Evolutionary conservation across 2,113 vertebrate genomes (phyloP).

Genomic region (Sinocyclocheilus anshuiensis): DNA sequence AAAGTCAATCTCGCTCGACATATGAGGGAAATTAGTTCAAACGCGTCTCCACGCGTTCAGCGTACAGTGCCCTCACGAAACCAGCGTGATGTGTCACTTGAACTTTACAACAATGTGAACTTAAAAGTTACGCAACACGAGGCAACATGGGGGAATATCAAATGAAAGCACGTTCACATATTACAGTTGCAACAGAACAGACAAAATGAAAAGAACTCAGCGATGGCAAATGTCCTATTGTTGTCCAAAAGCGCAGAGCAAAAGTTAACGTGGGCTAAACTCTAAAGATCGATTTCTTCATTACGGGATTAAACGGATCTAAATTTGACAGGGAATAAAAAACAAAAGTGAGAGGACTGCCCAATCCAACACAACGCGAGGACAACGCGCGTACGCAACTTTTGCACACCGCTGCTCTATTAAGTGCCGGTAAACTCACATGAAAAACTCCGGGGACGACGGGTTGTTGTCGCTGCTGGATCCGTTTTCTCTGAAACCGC

Average conservation of each 20-base stretch:
- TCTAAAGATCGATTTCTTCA: neutral
- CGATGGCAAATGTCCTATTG: neutral
- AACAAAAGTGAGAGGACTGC: neutral
- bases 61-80: neutral
- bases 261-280: neutral
- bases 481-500: constrained; percentile 97
- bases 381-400: constrained; percentile 29
- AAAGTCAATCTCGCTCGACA: neutral
- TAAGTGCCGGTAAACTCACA: constrained; percentile 86
- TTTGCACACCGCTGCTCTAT: constrained; percentile 60
- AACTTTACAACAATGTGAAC: neutral
- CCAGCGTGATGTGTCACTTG: neutral
- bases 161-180: constrained; percentile 47
- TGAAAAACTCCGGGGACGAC: constrained; percentile 99
- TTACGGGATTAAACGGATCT: neutral
- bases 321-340: constrained; percentile 38
- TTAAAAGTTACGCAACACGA: constrained; percentile 27
- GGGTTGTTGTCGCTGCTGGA: constrained; percentile 92
- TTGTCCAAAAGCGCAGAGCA: neutral
- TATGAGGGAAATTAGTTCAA: neutral
- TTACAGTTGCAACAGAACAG: constrained; percentile 74
- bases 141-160: neutral
- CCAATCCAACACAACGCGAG: constrained; percentile 48
- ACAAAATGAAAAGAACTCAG: neutral
- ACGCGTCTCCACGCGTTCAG: neutral